Evolutionary conservation across 1,140 invertebrate species (phyloP), one percentile per base, ranked within the genome.

Genomic region (Micrasema longulum): DNA sequence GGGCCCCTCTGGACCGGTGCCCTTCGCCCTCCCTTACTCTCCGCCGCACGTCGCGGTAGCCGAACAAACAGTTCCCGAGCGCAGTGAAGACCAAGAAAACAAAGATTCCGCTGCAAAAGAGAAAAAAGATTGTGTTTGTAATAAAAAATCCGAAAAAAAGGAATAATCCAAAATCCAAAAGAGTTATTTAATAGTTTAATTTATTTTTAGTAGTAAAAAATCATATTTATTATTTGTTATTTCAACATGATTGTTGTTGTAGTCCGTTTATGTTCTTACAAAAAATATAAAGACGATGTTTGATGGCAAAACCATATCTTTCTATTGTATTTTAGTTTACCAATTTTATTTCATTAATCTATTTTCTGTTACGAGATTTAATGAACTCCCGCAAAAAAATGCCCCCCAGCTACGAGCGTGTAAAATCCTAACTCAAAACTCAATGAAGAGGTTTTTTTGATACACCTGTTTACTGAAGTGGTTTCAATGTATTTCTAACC

Each of bases 91-190:
- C 9, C 53, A 45, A 11, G 60, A 66, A 2, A 72, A 72, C 50
- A 62, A 72, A 45, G 26, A 31, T 31, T 31, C 26, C 26, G 26
- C 26, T 2, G 26, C 3, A 7, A 31, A 45, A 11, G 48, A 66
- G 3, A 72, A 72, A 50, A 62, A 72, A 45, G 71, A 68, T 9
- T 72, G 71, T 38, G 67, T 47, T 22, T 72, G 71, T 26, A 62
- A 68, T 41, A 64, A 72, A 2, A 62, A 72, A 14, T 16, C 55
- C 3, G 23, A 72, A 41, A 45, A 62, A 18, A 50, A 65, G 36
- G 52, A 47, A 38, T 23, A 45, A 11, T 6, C 36, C 47, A 64
- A 45, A 23, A 11, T 16, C 22, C 47, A 48, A 7, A 4, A 31
- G 26, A 31, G 2, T 47, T 31, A 10, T 31, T 14, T 23, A 31